Evolutionary conservation across 1,140 invertebrate species (phyloP), one percentile per base, ranked within the genome.

Genomic region (Bursaphelenchus mucronatus): DNA sequence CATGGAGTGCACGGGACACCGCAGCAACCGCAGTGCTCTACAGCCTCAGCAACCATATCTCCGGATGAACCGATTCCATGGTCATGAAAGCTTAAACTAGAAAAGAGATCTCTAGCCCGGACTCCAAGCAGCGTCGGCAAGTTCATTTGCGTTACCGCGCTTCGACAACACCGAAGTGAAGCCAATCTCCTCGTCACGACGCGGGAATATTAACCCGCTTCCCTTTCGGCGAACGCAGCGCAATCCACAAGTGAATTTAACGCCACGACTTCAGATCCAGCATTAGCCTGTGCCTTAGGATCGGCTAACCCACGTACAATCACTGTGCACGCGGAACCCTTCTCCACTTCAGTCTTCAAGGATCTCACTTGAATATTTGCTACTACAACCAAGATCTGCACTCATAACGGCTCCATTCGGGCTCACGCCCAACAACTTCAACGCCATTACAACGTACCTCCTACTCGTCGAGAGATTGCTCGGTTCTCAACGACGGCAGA

Each of bases 351-450:
- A 88, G 88, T 88, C 88, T 87, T 89, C 87, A 87, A 88, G 87
- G 88, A 84, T 84, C 87, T 88, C 88, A 85, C 87, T 88, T 85
- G 87, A 89, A 86, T 89, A 89, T 89, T 89, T 90, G 88, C 88
- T 89, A 89, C 87, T 88, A 88, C 87, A 86, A 88, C 87, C 88
- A 89, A 89, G 87, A 90, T 90, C 88, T 89, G 87, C 87, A 87
- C 88, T 86, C 84, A 86, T 84, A 86, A 87, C 85, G 84, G 88
- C 87, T 90, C 88, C 87, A 89, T 83, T 85, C 86, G 85, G 86
- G 86, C 87, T 87, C 86, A 86, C 88, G 86, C 85, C 86, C 86
- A 86, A 84, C 86, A 84, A 86, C 87, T 89, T 89, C 87, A 84
- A 85, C 86, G 86, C 86, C 80, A 86, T 86, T 87, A 83, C 85